These are phyloP conservation scores for Phortica okadai DNA, from an alignment of 2,888 invertebrate species.

Conservation along the genomic window DNA sequence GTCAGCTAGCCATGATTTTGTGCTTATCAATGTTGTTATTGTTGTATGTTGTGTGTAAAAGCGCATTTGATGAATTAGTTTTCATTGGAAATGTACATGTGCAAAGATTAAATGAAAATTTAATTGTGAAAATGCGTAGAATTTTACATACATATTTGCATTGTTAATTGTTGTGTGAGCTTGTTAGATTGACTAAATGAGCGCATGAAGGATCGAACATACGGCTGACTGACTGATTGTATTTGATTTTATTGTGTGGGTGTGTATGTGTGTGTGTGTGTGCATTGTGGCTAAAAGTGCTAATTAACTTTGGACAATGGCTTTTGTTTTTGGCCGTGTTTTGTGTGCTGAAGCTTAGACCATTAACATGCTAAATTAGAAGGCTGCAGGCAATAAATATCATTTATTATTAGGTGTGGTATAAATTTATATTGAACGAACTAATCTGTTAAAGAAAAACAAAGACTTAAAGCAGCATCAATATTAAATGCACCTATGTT, in stretches of 20 bases:
- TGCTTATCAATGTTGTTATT: conserved; percentile 23
- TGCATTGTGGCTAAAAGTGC: neutral
- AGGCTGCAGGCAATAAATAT: too few species aligned
- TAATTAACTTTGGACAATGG: neutral
- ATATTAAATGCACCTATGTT: too few species aligned
- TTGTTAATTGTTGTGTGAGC: neutral
- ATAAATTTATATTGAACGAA: too few species aligned
- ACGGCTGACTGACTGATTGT: neutral
- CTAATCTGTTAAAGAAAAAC: too few species aligned
- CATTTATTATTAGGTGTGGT: too few species aligned
- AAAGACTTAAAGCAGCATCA: too few species aligned
- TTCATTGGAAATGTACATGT: neutral
- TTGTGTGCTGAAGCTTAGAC: neutral
- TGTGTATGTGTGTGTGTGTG: neutral
- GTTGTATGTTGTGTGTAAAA: conserved; percentile 15
- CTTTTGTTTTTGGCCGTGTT: neutral
- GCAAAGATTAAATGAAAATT: conserved; percentile 11
- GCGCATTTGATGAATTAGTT: neutral
- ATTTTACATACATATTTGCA: neutral
- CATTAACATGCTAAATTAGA: neutral
- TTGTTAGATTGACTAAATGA: too few species aligned
- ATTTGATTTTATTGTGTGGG: neutral
- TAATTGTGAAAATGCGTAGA: conserved; percentile 8
- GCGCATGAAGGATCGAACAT: too few species aligned
- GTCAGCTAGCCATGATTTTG: neutral